These are phyloP conservation scores for Lagorchestes hirsutus DNA, from an alignment of 2,797 vertebrate genomes.

Conservation along the genomic window DNA sequence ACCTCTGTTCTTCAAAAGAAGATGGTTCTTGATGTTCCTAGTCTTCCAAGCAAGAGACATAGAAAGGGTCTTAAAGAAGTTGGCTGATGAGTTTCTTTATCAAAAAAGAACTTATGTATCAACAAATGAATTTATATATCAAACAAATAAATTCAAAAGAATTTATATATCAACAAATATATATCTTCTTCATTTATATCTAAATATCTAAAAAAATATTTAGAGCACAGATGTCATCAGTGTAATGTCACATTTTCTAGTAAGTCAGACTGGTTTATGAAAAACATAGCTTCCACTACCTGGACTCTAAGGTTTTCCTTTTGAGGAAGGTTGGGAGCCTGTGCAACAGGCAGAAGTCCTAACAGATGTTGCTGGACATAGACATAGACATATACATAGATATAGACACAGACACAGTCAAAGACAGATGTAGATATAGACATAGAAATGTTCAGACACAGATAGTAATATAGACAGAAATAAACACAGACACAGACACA, in stretches of 20 bases:
- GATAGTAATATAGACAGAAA: neutral
- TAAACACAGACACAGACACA: too few species aligned
- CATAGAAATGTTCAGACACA: neutral
- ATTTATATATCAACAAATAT: too few species aligned
- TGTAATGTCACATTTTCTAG: neutral
- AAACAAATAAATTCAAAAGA: too few species aligned
- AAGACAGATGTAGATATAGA: neutral
- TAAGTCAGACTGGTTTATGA: rapidly evolving
- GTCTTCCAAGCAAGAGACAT: neutral
- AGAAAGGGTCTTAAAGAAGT: neutral
- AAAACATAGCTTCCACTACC: neutral
- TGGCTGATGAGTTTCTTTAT: neutral
- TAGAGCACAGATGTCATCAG: neutral
- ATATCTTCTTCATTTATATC: too few species aligned
- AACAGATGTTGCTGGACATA: neutral
- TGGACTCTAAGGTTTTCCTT: neutral
- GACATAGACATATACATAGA: neutral
- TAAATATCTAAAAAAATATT: neutral
- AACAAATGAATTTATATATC: neutral
- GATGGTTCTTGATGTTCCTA: neutral
- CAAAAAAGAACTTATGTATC: neutral
- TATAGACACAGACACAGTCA: neutral
- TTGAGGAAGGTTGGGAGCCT: neutral
- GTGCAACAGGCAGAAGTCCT: neutral
- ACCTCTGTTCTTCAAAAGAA: neutral